Evolutionary conservation across 2,888 invertebrate species (phyloP).

Genomic region (Miltochrista miniata): DNA sequence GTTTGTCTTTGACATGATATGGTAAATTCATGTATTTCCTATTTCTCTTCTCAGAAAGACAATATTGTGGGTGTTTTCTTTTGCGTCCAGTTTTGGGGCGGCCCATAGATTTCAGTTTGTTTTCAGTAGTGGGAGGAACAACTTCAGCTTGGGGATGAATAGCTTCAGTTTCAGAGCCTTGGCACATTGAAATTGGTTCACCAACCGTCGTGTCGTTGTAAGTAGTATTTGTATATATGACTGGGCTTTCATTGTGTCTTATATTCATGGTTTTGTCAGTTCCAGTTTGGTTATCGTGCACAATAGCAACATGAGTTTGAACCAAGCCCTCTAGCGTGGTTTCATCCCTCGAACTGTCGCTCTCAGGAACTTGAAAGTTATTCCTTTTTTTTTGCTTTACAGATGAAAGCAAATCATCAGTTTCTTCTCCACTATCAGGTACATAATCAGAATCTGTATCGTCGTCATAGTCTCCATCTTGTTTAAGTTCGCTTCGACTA

Average conservation of each 20-base stretch:
- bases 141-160: slow-evolving; percentile 5
- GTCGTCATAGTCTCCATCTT: slow-evolving; percentile 15
- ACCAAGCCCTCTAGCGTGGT: slow-evolving; percentile 9
- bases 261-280: slow-evolving; percentile 11
- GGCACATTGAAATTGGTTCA: slow-evolving; percentile 8
- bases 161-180: slow-evolving; percentile 5
- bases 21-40: slow-evolving; percentile 19
- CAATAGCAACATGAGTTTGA: slow-evolving; percentile 15
- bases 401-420: slow-evolving; percentile 13
- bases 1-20: slow-evolving; percentile 15
- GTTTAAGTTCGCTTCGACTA: slow-evolving; percentile 2
- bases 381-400: slow-evolving; percentile 10
- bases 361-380: slow-evolving; percentile 7
- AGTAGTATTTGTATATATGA: slow-evolving; percentile 1
- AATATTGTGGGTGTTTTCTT: slow-evolving; percentile 9
- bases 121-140: slow-evolving; percentile 1
- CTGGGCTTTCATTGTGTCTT: slow-evolving; percentile 8
- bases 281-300: slow-evolving; percentile 15
- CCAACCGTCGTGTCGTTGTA: slow-evolving; percentile 4
- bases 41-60: slow-evolving; percentile 9
- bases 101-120: slow-evolving; percentile 7
- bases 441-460: slow-evolving; percentile 19
- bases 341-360: slow-evolving; percentile 14
- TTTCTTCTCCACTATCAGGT: slow-evolving; percentile 19
- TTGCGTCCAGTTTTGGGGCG: slow-evolving; percentile 10